Base-by-base conservation (phyloP, 2,888 invertebrate species). In the Drosophila suboccidentalis region DNA sequence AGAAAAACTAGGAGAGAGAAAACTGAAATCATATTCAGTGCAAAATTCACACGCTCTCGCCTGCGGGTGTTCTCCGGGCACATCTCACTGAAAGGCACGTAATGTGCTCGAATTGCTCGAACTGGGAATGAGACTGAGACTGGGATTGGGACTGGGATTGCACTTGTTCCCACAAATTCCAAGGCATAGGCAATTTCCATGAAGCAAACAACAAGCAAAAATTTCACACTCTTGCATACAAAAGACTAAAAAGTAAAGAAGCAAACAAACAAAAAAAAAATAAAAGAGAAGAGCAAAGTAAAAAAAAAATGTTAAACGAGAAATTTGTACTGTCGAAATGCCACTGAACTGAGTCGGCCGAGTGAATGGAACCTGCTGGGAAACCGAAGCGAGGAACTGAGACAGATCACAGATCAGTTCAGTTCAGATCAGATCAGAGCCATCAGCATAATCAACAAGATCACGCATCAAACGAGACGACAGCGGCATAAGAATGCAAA, bases 141-240 rank as follows among this genome's bases (percentile, higher is more conserved):
- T 65, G 17, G 34, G 39, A 46, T 3, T 46, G 46, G 51, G 10
- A 47, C 39, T 29, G 39, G 60, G 13, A 4, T 46, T 87, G 87
- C 87, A 89, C 87, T 89, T 89, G 87, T 87, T 87, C 87, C 82
- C 87, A 87, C 81, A 87, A 84, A 87, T 87, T 79, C 84, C 87
- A 53, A 60, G 66, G 82, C 84, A 84, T 87, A 87, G 84, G 84
- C 84, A 80, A 84, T 84, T 84, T 84, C 87, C 86, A 83, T 83
- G 82, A 83, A 86, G 64, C 76, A 71, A 71, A 83, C 69, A 79
- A 81, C 80, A 69, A 69, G 76, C 78, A 76, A 71, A 83, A 78
- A 86, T 86, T 86, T 83, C 86, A 86, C 82, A 83, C 82, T 83
- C 86, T 55, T 78, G 71, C 74, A 77, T 78, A 77, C 67, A 79